Base-by-base conservation (phyloP, 2,797 vertebrate genomes). In the Pseudomugil gertrudae region DNA sequence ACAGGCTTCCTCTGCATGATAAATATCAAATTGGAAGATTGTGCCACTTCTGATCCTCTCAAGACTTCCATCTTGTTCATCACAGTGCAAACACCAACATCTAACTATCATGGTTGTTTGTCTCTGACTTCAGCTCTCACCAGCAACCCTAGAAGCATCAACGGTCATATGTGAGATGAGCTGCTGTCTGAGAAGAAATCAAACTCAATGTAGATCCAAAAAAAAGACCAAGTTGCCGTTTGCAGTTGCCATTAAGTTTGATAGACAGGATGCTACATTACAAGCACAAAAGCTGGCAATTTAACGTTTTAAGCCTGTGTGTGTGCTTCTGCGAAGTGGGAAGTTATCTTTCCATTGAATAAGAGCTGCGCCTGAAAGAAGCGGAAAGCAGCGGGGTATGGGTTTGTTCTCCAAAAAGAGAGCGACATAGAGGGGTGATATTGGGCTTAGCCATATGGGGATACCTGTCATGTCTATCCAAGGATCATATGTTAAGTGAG, bases 61-160 rank as follows among this genome's bases (percentile, higher is more conserved):
- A 70, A 47, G 54, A 35, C 63, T 70, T 64, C 69, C 35, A 65
- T 65, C 66, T 74, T 71, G 65, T 73, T 80, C 68, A 74, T 73
- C 57, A 35, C 66, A 53, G 68, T 64, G 62, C 80, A 77, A 79
- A 81, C 77, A 66, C 66, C 77, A 63, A 83, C 82, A 72, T 69
- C 50, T 55, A 23, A 51, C 80, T 78, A 59, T 74, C 72, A 65
- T 63, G 64, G 23, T 45, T 65, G 33, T 30, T 27, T 35, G 13
- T 45, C 33, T 40, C 24, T 32, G 19, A 43, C 19, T 43, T 43
- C 19, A 43, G 17, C 17, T 43, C 40, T 43, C 40, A 43, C 6
- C 40, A n/a, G 40, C 40, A n/a, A 2, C 40, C 40, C 19, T 19
- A n/a, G 40, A 43, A 43, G 40, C 40, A 43, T 43, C 40, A n/a